These are phyloP conservation scores for Buceros bicornis DNA, from an alignment of 2,797 vertebrate species.

Conservation along the genomic window DNA sequence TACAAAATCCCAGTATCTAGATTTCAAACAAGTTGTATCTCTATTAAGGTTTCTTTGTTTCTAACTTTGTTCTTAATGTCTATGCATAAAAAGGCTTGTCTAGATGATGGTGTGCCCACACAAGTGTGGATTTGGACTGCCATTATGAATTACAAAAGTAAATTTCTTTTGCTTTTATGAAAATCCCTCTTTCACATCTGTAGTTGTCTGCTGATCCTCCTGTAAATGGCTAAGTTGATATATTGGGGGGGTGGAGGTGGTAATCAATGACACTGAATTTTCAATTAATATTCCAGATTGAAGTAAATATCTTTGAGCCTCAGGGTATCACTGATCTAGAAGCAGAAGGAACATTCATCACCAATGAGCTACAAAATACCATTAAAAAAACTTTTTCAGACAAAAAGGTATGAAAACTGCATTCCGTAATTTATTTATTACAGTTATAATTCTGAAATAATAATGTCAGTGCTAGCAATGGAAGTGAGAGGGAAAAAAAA, in stretches of 20 bases:
- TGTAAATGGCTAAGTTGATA: neutral
- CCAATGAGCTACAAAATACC: slow-evolving; percentile 87
- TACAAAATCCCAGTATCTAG: neutral
- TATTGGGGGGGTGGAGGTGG: neutral
- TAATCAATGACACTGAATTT: neutral
- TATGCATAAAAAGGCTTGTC: neutral
- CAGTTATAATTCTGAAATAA: neutral
- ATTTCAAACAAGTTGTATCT: neutral
- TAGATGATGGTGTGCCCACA: neutral
- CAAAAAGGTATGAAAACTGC: slow-evolving; percentile 82
- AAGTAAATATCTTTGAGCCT: slow-evolving; percentile 88
- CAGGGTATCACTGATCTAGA: slow-evolving; percentile 87
- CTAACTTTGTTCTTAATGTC: slow-evolving; percentile 5
- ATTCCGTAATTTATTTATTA: neutral
- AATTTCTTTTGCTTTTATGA: neutral
- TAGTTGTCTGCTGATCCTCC: neutral
- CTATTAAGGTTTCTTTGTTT: neutral
- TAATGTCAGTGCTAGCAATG: neutral
- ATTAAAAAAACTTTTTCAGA: slow-evolving; percentile 87
- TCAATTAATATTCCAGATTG: slow-evolving; percentile 83
- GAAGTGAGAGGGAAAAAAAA: neutral
- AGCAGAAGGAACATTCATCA: slow-evolving; percentile 86
- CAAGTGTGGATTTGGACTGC: neutral
- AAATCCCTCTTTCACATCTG: neutral
- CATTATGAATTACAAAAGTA: neutral